Evolutionary conservation across 2,888 invertebrate species (phyloP), one percentile per base, ranked within the genome.

Genomic region (Ichneumoninae sp.): DNA sequence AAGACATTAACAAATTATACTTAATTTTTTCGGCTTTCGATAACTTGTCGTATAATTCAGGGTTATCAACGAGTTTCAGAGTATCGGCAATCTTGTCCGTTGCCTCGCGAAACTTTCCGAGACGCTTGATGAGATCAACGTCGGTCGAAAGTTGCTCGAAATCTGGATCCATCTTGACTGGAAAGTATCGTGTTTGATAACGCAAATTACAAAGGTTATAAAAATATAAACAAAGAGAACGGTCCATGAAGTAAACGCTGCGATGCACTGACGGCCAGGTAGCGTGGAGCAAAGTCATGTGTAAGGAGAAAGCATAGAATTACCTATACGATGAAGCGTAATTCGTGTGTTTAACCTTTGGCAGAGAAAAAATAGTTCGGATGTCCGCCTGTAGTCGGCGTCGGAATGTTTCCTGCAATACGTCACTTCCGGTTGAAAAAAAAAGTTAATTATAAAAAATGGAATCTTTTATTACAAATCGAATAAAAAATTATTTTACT

Each of bases 21-120:
- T 93, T 90, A 7, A 93, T 90, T 90, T 93, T 93, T 19, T 93
- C 91, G n/a, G 85, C 16, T 71, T 91, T 92, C 50, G 91, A 88
- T 16, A 93, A 87, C 69, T 89, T 89, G 0, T 93, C 91, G 75
- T 92, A 93, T n/a, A 91, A 82, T 52, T 89, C 87, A 65, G 90
- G 88, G 88, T 92, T 85, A n/a, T 88, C 85, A 13, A 88, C 81
- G 5, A 88, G 82, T 78, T 90, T 90, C 2, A 93, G 74, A 36
- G 87, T 88, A 3, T 92, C 87, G 62, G 91, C 86, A 36, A 93
- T 90, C 80, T 89, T 87, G 30, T 90, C 86, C 0, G 89, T 86
- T 6, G 91, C 87, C 66, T 88, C 80, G 5, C 87, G 84, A 83
- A 93, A 91, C 65, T 91, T 89, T 74, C 90, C 90, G 5, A 93